Base-by-base conservation (phyloP, 1,140 invertebrate genomes). In the Bombus pascuorum region DNA sequence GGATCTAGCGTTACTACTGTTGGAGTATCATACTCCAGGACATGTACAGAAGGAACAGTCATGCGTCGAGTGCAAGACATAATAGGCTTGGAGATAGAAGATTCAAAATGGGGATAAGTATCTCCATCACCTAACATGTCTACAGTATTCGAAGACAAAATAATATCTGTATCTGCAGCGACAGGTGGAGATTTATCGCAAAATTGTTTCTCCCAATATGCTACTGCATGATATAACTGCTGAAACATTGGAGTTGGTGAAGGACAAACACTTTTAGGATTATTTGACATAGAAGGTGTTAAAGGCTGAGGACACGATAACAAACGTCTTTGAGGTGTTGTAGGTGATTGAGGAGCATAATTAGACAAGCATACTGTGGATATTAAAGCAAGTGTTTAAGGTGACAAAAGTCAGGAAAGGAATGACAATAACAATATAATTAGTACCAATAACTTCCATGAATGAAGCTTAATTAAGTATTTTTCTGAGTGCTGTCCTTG, bases 221-320 rank as follows among this genome's bases (percentile, higher is more conserved):
- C 94, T 25, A 96, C 94, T 22, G 95, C 95, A 82, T 95, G 93
- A 89, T 95, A 96, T n/a, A 96, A 94, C 81, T 96, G 95, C 86
- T 96, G 96, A 89, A 96, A 95, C 91, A 96, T 93, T 57, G 96
- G 96, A 8, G 95, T 96, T 37, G 94, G 95, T 53, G 91, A 95
- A 73, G 92, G 94, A 81, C 91, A 95, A 86, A 90, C 90, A 83
- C 91, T 94, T 88, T 91, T 92, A 81, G 81, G 28, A 83, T 75
- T 42, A 59, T 71, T 72, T 10, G 83, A 72, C 44, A 87, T 59
- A 83, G 66, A 70, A 73, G 89, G 86, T 77, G 89, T 88, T 13
- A 89, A 68, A 6, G 94, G 83, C 62, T 92, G 93, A 1, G 94
- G 93, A 83, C 91, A 94, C 32, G 92, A 94, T 71, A 95, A 85